Conservation (phyloP, 2,113 vertebrate species). For the Mionectes macconnelli region DNA sequence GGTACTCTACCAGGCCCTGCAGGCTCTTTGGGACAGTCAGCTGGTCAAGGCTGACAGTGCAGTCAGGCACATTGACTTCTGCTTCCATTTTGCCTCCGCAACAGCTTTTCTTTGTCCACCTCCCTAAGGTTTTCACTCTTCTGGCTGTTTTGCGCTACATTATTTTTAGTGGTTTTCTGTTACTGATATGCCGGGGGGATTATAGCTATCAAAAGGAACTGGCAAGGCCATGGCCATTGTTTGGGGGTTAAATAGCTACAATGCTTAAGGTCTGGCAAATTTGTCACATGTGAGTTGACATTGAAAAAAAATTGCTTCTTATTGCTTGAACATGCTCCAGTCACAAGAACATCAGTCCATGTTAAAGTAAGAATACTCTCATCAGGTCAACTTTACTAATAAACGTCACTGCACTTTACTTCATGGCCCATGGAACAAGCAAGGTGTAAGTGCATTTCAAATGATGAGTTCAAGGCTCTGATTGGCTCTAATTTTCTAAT, state of each 20-base stretch:
- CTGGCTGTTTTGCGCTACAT: background rate
- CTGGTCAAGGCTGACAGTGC: background rate
- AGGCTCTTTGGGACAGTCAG: background rate
- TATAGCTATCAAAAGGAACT: background rate
- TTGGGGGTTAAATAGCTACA: background rate
- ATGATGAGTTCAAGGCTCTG: background rate
- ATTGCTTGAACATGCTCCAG: background rate
- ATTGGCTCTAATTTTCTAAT: background rate
- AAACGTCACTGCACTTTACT: background rate
- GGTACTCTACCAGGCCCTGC: background rate
- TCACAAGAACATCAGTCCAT: background rate
- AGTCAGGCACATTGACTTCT: background rate
- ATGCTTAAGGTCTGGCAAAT: background rate
- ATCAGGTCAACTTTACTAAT: background rate
- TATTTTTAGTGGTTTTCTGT: background rate
- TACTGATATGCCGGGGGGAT: background rate
- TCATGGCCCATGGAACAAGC: background rate
- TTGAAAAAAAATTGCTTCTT: background rate
- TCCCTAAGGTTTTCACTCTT: background rate
- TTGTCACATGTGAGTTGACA: background rate
- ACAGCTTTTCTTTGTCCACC: background rate
- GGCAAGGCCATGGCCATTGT: background rate
- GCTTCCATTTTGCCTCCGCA: background rate
- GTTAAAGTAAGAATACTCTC: background rate
- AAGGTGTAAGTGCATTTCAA: background rate